These are phyloP conservation scores for Mirza zaza DNA, from an alignment of 2,113 vertebrate genomes.

Conservation along the genomic window DNA sequence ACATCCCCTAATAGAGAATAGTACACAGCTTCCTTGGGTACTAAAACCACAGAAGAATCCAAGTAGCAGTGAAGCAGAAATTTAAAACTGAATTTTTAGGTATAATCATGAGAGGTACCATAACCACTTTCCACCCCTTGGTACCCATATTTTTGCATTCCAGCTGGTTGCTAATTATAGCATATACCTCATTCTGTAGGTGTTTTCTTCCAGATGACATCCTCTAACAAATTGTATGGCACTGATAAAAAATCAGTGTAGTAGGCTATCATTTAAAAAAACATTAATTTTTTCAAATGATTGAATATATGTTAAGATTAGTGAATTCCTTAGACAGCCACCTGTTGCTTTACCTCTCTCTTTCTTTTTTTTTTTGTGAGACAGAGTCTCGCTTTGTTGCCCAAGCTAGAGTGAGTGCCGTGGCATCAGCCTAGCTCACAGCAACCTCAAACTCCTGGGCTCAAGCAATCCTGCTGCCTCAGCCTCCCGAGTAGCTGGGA, in stretches of 20 bases:
- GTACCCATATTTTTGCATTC: not conserved
- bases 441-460: no score
- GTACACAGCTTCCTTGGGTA: not conserved
- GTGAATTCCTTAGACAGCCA: not conserved
- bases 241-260: not conserved
- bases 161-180: not conserved
- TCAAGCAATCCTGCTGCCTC: no score
- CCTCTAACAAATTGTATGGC: not conserved
- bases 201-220: not conserved
- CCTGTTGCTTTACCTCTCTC: not conserved
- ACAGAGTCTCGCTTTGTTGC: no score
- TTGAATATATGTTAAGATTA: not conserved
- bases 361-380: not conserved
- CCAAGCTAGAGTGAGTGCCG: no score
- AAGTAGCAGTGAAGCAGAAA: constrained; percentile 20
- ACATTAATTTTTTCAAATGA: not conserved
- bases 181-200: not conserved
- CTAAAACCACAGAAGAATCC: not conserved
- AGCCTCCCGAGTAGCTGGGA: no score
- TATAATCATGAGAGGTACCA: not conserved
- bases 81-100: not conserved
- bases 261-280: constrained; percentile 8
- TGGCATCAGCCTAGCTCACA: no score
- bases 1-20: not conserved
- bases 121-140: not conserved